Percentiles rank a stretch among this genome's conserved stretches.
Evolutionary conservation across 92 coral and sea anemone species (phyloP).

Genomic region (Zoanthus sociatus): DNA sequence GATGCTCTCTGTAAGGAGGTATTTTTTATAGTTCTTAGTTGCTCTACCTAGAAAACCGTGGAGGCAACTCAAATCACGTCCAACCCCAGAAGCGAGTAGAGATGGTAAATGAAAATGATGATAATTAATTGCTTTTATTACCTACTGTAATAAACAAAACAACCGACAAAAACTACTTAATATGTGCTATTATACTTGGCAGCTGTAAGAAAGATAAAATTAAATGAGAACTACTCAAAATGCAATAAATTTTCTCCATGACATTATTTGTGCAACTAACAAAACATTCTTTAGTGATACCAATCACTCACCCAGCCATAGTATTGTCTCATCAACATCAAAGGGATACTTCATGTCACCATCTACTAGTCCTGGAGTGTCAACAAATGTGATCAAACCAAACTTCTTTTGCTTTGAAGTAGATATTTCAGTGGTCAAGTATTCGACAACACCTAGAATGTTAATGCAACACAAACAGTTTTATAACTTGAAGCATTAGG

Average conservation of each 20-base stretch:
- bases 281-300: neutral
- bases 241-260: too few relatives aligned
- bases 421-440: constrained; percentile 94
- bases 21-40: neutral
- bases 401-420: constrained; percentile 99
- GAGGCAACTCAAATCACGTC: too few relatives aligned
- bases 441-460: constrained; percentile 93
- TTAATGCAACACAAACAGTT: neutral
- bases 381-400: constrained; percentile 95
- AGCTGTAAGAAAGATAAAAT: too few relatives aligned
- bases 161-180: too few relatives aligned
- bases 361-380: constrained; percentile 99
- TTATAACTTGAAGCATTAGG: neutral
- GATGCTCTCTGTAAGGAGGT: neutral
- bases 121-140: too few relatives aligned
- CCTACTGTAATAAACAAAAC: too few relatives aligned
- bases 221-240: too few relatives aligned
- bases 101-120: too few relatives aligned
- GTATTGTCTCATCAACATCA: constrained; percentile 93
- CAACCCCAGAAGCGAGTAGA: too few relatives aligned
- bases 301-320: constrained; percentile 83
- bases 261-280: too few relatives aligned
- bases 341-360: constrained; percentile 99
- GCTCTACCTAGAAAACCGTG: too few relatives aligned
- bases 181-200: too few relatives aligned